These are phyloP conservation scores for Callaeas wilsoni DNA, from an alignment of 2,113 vertebrate species.

Conservation along the genomic window DNA sequence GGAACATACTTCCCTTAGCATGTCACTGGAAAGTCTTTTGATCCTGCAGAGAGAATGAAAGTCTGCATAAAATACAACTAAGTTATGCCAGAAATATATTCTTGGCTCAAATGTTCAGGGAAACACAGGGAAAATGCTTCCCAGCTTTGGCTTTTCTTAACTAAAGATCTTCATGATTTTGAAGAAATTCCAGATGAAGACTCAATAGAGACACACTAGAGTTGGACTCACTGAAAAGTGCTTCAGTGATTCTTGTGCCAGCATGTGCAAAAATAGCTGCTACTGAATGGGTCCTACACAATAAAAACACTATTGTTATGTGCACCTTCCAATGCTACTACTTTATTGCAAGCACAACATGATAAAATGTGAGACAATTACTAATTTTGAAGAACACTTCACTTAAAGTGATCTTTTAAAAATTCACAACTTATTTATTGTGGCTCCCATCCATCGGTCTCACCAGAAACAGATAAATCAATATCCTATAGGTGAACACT, in stretches of 20 bases:
- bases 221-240: not conserved
- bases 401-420: not conserved
- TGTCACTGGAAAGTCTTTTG: not conserved
- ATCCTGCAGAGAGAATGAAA: not conserved
- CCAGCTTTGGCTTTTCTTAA: not conserved
- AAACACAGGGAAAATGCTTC: not conserved
- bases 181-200: not conserved
- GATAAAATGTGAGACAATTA: not conserved
- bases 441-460: not conserved
- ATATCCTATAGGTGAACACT: not conserved
- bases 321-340: not conserved
- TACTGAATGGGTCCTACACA: not conserved
- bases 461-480: not conserved
- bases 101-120: not conserved
- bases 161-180: not conserved
- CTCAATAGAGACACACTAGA: not conserved
- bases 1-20: not conserved
- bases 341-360: not conserved
- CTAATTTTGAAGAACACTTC: not conserved
- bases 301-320: not conserved
- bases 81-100: not conserved
- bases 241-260: not conserved
- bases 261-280: not conserved
- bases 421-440: not conserved
- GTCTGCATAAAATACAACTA: not conserved